Conservation (phyloP, 2,797 vertebrate species). For the Salarias fasciatus region DNA sequence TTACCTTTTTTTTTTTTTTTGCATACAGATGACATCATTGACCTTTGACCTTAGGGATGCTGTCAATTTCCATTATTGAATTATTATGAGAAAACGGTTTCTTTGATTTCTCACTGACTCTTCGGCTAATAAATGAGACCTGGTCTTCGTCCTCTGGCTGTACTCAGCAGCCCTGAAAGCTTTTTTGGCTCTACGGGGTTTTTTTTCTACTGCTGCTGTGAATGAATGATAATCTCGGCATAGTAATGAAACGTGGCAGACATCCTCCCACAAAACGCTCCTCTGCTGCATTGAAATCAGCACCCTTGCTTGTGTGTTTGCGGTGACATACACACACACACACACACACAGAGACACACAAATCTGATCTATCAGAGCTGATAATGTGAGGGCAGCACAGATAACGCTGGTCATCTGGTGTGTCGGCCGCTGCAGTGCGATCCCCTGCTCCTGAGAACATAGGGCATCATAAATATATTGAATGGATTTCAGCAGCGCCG, state of each 20-base stretch:
- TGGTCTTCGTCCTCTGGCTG: conserved; percentile 21
- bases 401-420: conserved; percentile 6
- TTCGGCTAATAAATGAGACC: neutral
- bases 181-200: conserved; percentile 67
- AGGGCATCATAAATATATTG: conserved; percentile 33
- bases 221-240: conserved; percentile 57
- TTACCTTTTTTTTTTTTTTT: too few relatives aligned
- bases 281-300: conserved; percentile 4
- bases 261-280: conserved; percentile 26
- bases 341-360: neutral
- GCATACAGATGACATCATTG: too few relatives aligned
- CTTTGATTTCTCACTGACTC: conserved; percentile 7
- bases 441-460: neutral
- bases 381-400: conserved; percentile 6
- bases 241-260: conserved; percentile 40
- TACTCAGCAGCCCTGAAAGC: conserved; percentile 55
- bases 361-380: neutral
- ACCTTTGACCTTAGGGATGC: neutral
- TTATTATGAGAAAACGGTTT: conserved; percentile 7
- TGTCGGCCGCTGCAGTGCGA: neutral
- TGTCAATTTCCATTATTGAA: conserved; percentile 6
- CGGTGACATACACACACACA: conserved; percentile 10
- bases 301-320: conserved; percentile 3
- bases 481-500: conserved; percentile 32
- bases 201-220: conserved; percentile 30